Evolutionary conservation across 2,797 vertebrate genomes (phyloP).

Genomic region (Cossypha dichroa): DNA sequence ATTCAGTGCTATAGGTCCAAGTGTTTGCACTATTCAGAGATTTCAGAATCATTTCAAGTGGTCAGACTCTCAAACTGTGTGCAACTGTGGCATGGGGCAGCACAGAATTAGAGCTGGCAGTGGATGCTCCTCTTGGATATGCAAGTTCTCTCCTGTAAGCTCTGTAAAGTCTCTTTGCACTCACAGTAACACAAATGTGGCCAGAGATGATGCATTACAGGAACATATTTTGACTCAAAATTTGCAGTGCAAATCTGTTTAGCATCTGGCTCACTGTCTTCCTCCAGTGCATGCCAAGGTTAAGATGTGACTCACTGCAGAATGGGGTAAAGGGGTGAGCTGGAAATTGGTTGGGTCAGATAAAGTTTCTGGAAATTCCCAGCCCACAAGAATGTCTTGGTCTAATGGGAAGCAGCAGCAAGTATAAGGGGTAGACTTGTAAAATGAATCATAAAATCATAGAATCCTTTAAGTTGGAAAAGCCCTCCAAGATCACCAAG

Average conservation of each 20-base stretch:
- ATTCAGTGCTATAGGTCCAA: conserved; percentile 29
- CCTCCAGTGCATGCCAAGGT: background rate
- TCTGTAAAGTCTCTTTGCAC: background rate
- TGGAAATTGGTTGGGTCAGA: background rate
- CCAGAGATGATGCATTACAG: background rate
- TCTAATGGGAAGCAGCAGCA: background rate
- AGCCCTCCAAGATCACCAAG: background rate
- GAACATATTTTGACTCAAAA: background rate
- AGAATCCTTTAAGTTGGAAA: background rate
- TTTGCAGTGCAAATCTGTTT: background rate
- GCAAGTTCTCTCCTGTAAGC: background rate
- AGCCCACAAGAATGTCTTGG: background rate
- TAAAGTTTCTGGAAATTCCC: background rate
- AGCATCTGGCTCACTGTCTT: background rate
- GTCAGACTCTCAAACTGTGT: conserved; percentile 35
- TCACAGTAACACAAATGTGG: background rate
- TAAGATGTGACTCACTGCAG: background rate
- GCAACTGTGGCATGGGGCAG: background rate
- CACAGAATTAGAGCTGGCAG: background rate
- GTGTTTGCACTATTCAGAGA: conserved; percentile 23
- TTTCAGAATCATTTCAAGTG: conserved; percentile 37
- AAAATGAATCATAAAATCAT: background rate
- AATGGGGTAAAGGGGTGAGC: background rate
- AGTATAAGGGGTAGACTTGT: fast-evolving
- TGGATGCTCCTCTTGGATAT: background rate